A percentile compares a stretch with the other conserved stretches of the same genome.
phyloP scores from a whole-genome alignment of 2,888 invertebrate species.

The Scaptomyza cyrtandrae region DNA sequence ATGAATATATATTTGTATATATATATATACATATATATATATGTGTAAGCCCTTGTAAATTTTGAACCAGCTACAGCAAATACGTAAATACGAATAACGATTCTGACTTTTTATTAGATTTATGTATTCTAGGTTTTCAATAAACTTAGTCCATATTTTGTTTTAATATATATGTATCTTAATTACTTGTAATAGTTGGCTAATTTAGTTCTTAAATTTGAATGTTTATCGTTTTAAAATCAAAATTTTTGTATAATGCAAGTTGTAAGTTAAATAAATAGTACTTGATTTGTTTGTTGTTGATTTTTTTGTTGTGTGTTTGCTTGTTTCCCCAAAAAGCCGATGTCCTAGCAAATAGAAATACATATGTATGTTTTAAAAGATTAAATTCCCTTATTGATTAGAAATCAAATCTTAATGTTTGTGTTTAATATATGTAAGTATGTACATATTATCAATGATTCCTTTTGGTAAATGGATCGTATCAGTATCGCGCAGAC shows the following conservation, averaged over 20 bases:
- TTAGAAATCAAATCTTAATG: conserved; percentile 39
- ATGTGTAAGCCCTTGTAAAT: neutral
- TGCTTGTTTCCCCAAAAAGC: conserved; percentile 32
- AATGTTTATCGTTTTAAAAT: conserved; percentile 44
- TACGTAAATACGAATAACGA: conserved; percentile 35
- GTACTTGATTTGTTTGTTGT: conserved; percentile 29
- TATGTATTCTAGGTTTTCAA: conserved; percentile 64
- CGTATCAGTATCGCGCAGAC: conserved; percentile 41
- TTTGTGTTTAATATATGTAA: conserved; percentile 40
- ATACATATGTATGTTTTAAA: conserved; percentile 36
- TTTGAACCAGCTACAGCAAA: conserved; percentile 16
- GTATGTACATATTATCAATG: conserved; percentile 58
- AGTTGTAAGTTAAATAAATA: conserved; percentile 59
- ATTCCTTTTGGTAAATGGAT: conserved; percentile 42
- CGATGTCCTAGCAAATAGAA: conserved; percentile 55
- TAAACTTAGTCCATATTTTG: conserved; percentile 68
- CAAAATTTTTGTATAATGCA: conserved; percentile 47
- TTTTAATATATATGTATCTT: conserved; percentile 50
- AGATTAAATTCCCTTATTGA: conserved; percentile 47
- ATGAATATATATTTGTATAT: neutral
- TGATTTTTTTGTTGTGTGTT: conserved; percentile 20
- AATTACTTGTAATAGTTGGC: conserved; percentile 58
- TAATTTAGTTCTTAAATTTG: conserved; percentile 64
- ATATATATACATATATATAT: neutral
- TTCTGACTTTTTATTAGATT: conserved; percentile 58